Base-by-base conservation (phyloP, 2,888 invertebrate species). In the Drosophila macrospina region DNA sequence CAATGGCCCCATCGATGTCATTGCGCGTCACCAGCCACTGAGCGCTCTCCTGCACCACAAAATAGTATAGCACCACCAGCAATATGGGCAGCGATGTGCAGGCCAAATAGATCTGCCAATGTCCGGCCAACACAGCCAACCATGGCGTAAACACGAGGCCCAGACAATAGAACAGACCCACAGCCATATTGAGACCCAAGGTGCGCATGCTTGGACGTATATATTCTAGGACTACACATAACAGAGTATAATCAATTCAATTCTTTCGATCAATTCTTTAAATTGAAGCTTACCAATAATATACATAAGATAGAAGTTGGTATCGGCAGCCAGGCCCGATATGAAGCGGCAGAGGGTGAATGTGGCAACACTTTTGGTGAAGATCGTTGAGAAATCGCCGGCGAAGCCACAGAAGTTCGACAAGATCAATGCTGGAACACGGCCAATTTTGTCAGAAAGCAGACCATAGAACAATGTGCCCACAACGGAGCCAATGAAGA, bases 301-400 rank as follows among this genome's bases (percentile, higher is more conserved):
- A 75, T 94, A 94, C 94, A 94, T 94, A 92, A 94, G 93, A 66
- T 94, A 93, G 82, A 94, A 94, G 86, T 94, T 94, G 13, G 93
- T 93, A 85, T 94, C 94, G 45, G 94, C 94, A 4, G 94, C 94
- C 77, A 93, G 90, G 20, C 95, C 95, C 10, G 94, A 94, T 42
- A 94, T 84, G 81, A 94, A 94, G 66, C 94, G 91, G 65, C 93
- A 93, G 7, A 93, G 73, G 2, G 93, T 93, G 88, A 94, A 95
- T 34, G 92, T 90, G 5, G 91, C 87, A 44, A 93, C 92, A 64
- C 92, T 92, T 15, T 84, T 91, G 7, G 93, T 92, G 61, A 94
- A 93, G 37, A 93, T 91, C 1, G 94, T 94, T 0, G 93, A 91
- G 48, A 93, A 91, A 79, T 94, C 94, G 4, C 94, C 94, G 32